phyloP scores from a whole-genome alignment of 2,888 invertebrate species.

The Mallateleia sp. region DNA sequence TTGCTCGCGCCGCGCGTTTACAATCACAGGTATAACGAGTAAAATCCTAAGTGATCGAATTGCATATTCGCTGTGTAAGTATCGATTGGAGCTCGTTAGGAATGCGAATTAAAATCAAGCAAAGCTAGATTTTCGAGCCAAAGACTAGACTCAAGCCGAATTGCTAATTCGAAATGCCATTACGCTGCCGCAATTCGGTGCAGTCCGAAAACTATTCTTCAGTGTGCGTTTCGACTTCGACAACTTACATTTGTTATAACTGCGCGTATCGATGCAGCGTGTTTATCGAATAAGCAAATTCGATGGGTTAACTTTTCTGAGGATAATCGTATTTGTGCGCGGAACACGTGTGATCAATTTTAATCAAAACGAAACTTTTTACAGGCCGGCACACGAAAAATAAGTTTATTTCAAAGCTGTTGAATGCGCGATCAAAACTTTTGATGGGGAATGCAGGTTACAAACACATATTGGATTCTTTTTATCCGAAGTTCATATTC shows the following conservation, averaged over 20 bases:
- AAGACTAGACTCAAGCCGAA: neutral
- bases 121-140: constrained; percentile 12
- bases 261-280: too few relatives aligned
- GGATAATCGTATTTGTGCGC: constrained; percentile 30
- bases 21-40: constrained; percentile 76
- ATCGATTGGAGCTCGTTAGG: constrained; percentile 71
- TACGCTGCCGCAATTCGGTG: neutral
- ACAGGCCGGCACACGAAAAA: constrained; percentile 33
- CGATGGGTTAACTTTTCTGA: constrained; percentile 30
- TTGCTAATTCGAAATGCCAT: neutral
- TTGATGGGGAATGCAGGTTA: constrained; percentile 34
- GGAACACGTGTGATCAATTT: constrained; percentile 54
- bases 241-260: constrained; percentile 51
- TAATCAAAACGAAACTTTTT: constrained; percentile 54
- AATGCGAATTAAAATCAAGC: constrained; percentile 59
- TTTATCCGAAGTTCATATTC: constrained; percentile 52
- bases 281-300: constrained; percentile 49
- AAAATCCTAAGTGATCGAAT: constrained; percentile 73
- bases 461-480: constrained; percentile 48
- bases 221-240: constrained; percentile 11
- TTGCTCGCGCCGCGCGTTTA: constrained; percentile 74
- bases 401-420: constrained; percentile 63
- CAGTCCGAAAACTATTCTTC: constrained; percentile 18
- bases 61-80: constrained; percentile 61
- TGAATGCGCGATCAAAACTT: constrained; percentile 52